Base-by-base conservation (phyloP, 2,888 invertebrate genomes). In the Oscheius sp. region DNA sequence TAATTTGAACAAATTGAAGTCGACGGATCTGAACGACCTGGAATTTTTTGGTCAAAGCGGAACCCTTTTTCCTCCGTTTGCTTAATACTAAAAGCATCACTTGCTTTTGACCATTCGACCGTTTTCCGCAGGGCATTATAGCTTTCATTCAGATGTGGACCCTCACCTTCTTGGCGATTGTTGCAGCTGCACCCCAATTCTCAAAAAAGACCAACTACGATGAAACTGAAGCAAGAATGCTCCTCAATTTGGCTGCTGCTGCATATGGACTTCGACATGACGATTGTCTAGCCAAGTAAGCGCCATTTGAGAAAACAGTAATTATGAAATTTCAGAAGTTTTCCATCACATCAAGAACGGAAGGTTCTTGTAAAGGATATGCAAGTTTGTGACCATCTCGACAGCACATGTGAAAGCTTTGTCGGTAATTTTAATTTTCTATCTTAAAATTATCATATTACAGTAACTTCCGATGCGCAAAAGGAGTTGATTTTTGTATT, bases 401-500 rank as follows among this genome's bases (percentile, higher is more conserved):
- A 76, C 48, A 81, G 74, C 31, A 75, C 77, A 2, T 83, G 84
- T 69, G 75, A 81, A 17, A 70, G 76, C 6, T 78, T 46, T 50
- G 73, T 74, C 2, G 77, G 74, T 76, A 31, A 23, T 69, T 12
- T 23, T 31, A 8, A n/a, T 25, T 20, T 6, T 61, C 23, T 27
- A 39, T 34, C 15, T 25, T 34, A 15, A 27, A 33, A 15, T n/a
- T 31, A 20, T 1, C 66, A 45, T 23, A 71, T 75, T 74, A 64
- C 70, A 68, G 79, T 80, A 12, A 74, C 82, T 1, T 81, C 82
- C 3, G 77, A 78, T 3, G 42, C 65, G 20, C 48, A 68, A 2
- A 73, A 63, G 48, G 71, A 80, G 48, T 70, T 84, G 8, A 75
- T 78, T 42, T 68, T 84, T 23, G 81, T 84, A 3, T 84, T 83